A percentile compares a stretch with the other conserved stretches of the same genome.
phyloP scores from a whole-genome alignment of 2,888 invertebrate genomes.

The Nemurella pictetii region DNA sequence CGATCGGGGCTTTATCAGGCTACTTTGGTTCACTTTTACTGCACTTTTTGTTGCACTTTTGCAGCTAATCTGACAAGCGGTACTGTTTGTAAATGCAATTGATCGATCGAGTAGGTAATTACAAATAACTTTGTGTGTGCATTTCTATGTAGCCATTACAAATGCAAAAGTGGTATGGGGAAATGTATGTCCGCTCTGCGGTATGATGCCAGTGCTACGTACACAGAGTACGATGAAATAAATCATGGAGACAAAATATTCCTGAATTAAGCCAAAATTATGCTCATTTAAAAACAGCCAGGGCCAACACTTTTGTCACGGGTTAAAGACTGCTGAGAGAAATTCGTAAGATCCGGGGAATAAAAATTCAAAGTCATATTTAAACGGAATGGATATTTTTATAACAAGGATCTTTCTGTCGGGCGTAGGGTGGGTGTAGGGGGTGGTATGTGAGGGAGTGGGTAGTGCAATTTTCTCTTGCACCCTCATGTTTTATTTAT shows the following conservation, averaged over 20 bases:
- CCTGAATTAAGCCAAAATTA: neutral
- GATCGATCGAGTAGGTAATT: too few relatives aligned
- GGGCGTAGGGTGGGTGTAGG: neutral
- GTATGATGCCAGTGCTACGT: too few relatives aligned
- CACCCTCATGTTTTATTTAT: constrained; percentile 31
- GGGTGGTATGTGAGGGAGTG: neutral
- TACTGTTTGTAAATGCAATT: too few relatives aligned
- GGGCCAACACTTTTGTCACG: neutral
- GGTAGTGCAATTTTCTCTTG: constrained; percentile 20
- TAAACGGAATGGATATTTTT: constrained; percentile 25
- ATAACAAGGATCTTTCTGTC: constrained; percentile 20
- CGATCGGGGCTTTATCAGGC: too few relatives aligned
- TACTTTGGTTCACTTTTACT: too few relatives aligned
- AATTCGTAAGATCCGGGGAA: constrained; percentile 1
- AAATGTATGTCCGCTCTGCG: too few relatives aligned
- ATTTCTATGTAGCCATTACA: too few relatives aligned
- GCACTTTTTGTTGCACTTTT: too few relatives aligned
- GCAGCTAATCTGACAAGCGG: too few relatives aligned
- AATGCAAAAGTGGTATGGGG: too few relatives aligned
- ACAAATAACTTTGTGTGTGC: too few relatives aligned
- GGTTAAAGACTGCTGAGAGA: neutral
- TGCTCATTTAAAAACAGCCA: neutral
- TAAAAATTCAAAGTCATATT: neutral
- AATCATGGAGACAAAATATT: neutral
- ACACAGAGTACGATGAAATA: too few relatives aligned